These are phyloP conservation scores for Melanostigma gelatinosum DNA, from an alignment of 2,113 vertebrate genomes.

Conservation along the genomic window DNA sequence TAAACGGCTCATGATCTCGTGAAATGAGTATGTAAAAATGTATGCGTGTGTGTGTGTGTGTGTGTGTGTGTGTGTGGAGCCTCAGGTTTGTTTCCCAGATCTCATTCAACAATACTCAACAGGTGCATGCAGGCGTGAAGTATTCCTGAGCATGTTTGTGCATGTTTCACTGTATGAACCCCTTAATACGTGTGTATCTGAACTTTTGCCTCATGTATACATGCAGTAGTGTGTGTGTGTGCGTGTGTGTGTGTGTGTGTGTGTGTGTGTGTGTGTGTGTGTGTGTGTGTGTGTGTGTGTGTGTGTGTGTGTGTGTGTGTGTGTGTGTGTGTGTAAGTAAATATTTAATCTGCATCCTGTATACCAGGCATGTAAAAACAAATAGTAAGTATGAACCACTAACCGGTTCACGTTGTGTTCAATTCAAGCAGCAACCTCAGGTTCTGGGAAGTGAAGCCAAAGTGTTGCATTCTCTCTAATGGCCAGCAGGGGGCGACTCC, in stretches of 20 bases:
- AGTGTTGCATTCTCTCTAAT: too few relatives aligned
- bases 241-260: too few relatives aligned
- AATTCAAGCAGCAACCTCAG: not conserved
- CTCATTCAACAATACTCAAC: too few relatives aligned
- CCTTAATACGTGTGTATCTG: not conserved
- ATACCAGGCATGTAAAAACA: not conserved
- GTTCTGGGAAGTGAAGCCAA: too few relatives aligned
- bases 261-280: too few relatives aligned
- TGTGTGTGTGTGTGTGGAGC: not conserved
- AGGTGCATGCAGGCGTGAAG: not conserved
- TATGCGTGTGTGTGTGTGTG: not conserved
- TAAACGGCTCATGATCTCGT: not conserved
- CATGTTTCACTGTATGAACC: not conserved
- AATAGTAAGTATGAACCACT: not conserved
- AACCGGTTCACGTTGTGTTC: not conserved
- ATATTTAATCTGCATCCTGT: too few relatives aligned
- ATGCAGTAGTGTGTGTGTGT: too few relatives aligned
- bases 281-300: too few relatives aligned
- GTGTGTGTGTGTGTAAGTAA: too few relatives aligned
- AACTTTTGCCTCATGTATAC: too few relatives aligned
- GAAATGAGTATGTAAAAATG: not conserved
- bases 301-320: too few relatives aligned
- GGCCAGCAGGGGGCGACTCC: too few relatives aligned
- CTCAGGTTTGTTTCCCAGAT: constrained; percentile 24
- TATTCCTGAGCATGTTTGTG: constrained; percentile 23